Evolutionary conservation across 2,888 invertebrate species (phyloP).

Genomic region (Catocala nupta): DNA sequence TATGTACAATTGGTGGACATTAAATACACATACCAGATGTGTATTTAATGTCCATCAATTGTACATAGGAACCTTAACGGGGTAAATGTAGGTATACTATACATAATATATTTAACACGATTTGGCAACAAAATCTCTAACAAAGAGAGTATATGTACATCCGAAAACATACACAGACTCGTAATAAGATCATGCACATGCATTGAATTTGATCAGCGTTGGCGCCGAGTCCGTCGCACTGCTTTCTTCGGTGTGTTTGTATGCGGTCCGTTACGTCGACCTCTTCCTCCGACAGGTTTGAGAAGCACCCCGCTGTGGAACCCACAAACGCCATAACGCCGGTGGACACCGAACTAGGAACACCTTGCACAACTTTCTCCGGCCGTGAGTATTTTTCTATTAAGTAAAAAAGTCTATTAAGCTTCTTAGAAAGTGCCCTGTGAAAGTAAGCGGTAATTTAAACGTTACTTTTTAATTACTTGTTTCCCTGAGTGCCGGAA

Average conservation of each 20-base stretch:
- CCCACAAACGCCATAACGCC: conserved; percentile 62
- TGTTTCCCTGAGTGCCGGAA: neutral
- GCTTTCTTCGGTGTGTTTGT: conserved; percentile 67
- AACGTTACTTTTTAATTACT: conserved; percentile 14
- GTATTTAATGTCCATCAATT: no score
- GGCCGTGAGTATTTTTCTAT: conserved; percentile 64
- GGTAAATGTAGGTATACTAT: no score
- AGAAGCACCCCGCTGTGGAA: conserved; percentile 62
- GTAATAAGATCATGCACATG: conserved; percentile 34
- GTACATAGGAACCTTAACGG: no score
- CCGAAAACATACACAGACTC: neutral
- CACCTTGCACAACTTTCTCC: conserved; percentile 70
- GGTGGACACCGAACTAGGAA: conserved; percentile 61
- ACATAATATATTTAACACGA: no score
- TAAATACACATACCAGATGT: no score
- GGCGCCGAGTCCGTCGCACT: conserved; percentile 31
- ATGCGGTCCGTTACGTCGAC: conserved; percentile 81
- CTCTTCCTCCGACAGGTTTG: conserved; percentile 74
- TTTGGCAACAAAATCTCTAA: no score
- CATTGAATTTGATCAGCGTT: conserved; percentile 31
- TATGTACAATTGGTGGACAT: no score
- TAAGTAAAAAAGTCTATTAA: no score
- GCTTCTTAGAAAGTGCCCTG: conserved; percentile 66
- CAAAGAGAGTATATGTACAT: neutral
- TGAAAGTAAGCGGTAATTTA: conserved; percentile 50